Base-by-base conservation (phyloP, 92 coral and sea anemone genomes). In the Meandrina meandrites region DNA sequence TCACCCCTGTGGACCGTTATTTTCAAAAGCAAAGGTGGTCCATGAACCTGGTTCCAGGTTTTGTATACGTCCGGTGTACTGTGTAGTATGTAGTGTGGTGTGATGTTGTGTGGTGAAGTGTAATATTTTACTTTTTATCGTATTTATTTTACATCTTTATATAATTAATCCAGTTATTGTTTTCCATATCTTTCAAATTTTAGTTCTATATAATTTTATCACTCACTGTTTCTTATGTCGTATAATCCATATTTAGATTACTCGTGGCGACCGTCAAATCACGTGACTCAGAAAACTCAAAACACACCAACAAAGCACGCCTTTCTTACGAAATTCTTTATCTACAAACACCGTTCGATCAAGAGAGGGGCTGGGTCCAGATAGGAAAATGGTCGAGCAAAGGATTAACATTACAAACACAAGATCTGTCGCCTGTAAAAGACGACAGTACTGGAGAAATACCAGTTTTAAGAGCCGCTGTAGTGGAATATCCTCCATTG, bases 401-500 rank as follows among this genome's bases (percentile, higher is more conserved):
- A 42, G 88, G 84, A n/a, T 40, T 94, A 50, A 76, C 93, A 4
- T 79, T 93, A 27, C 86, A 87, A 36, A 28, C 76, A 8, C 47
- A 81, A 27, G 53, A 85, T 36, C 32, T 73, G 18, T 47, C 71
- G 45, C 58, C 32, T 8, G 34, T 50, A 17, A 35, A 86, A 22
- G 84, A 86, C 6, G 31, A 80, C 30, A 84, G 88, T 27, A 83
- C 45, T 5, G 82, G 84, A 6, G 96, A 95, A 21, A 75, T 80
- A 36, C 93, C 93, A 3, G 75, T 71, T 15, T 87, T 94, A 22
- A 87, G 93, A 32, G 98, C 98, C 1, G 98, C 98, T 0, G 98
- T 94, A 40, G 94, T 94, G 35, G 98, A 94, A 54, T 94, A 94
- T 60, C 98, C 98, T 18, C 98, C 98, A 11, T 89, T 94, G 2